Conservation (phyloP, 2,888 invertebrate species). For the Cheiracanthium punctorium region DNA sequence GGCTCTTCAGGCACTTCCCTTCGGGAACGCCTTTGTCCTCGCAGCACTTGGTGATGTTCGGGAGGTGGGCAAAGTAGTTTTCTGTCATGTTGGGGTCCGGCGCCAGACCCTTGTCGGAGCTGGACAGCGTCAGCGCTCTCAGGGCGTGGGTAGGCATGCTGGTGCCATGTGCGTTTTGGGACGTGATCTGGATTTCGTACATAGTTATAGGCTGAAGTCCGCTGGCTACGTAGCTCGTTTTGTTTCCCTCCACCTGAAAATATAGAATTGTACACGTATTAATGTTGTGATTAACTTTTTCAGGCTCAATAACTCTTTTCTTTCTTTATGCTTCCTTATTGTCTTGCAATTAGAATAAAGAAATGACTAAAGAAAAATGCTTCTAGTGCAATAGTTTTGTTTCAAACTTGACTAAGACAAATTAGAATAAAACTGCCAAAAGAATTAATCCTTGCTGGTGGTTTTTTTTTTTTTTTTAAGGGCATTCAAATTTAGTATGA, state of each 20-base stretch:
- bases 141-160: slow-evolving; percentile 86
- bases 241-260: slow-evolving; percentile 58
- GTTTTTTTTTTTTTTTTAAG: too few species aligned
- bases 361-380: too few species aligned
- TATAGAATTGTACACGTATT: neutral
- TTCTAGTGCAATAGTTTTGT: too few species aligned
- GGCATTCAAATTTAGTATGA: too few species aligned
- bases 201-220: slow-evolving; percentile 86
- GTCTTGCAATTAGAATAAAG: too few species aligned
- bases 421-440: too few species aligned
- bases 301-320: too few species aligned
- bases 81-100: slow-evolving; percentile 78
- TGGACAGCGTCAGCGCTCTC: slow-evolving; percentile 84
- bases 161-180: slow-evolving; percentile 84
- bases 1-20: slow-evolving; percentile 84
- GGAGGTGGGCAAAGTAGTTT: slow-evolving; percentile 81
- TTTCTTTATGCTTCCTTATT: too few species aligned
- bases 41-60: slow-evolving; percentile 86
- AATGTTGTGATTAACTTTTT: too few species aligned
- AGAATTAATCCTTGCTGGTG: too few species aligned
- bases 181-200: slow-evolving; percentile 87
- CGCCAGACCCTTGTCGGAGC: slow-evolving; percentile 73
- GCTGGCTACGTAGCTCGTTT: slow-evolving; percentile 77
- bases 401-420: too few species aligned
- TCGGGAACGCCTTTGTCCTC: slow-evolving; percentile 84